Conservation (phyloP, 2,888 invertebrate species). For the Xiphydria camelus region DNA sequence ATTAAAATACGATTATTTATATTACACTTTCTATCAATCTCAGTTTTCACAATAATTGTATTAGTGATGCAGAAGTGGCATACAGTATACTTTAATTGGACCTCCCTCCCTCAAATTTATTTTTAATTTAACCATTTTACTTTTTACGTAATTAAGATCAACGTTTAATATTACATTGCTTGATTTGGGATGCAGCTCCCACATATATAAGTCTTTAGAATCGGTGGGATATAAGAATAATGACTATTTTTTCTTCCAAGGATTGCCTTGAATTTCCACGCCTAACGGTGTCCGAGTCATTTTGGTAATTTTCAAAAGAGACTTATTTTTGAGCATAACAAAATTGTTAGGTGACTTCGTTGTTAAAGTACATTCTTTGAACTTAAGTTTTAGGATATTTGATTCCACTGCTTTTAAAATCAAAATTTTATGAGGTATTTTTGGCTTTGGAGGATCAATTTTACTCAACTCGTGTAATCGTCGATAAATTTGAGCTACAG, state of each 20-base stretch:
- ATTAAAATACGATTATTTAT: no score
- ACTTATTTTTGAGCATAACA: not conserved
- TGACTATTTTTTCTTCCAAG: not conserved
- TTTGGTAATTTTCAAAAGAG: not conserved
- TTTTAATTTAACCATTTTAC: no score
- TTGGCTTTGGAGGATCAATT: not conserved
- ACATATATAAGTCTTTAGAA: not conserved
- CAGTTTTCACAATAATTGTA: no score
- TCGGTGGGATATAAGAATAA: not conserved
- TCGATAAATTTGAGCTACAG: not conserved
- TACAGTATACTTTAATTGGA: no score
- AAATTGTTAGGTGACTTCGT: not conserved
- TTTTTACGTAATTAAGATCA: no score
- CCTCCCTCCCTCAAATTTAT: no score
- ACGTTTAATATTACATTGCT: no score
- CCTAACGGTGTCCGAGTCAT: not conserved
- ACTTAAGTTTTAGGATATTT: not conserved
- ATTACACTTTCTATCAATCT: no score
- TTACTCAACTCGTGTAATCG: not conserved
- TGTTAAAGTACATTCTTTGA: not conserved
- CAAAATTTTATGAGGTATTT: not conserved
- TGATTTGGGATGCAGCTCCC: no score
- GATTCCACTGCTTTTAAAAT: not conserved
- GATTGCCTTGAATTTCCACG: not conserved
- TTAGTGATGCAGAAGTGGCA: no score